Conservation (phyloP, 1,140 invertebrate species). For the Leguminivora glycinivorella region DNA sequence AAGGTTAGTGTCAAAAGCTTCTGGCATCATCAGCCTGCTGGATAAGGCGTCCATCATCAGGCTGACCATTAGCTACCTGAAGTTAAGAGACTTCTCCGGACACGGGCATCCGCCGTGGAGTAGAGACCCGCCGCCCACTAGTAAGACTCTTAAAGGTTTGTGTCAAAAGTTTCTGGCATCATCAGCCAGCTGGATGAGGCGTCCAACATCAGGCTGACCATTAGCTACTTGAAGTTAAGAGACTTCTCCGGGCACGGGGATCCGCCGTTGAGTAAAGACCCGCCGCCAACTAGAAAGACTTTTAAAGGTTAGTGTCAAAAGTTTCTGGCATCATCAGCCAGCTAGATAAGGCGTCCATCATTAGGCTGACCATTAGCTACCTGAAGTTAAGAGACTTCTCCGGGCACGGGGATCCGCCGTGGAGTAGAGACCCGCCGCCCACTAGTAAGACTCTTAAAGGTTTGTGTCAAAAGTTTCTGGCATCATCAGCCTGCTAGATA, state of each 20-base stretch:
- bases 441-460: slow-evolving; percentile 92
- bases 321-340: slow-evolving; percentile 98
- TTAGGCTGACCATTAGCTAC: slow-evolving; percentile 98
- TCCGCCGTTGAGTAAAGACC: slow-evolving; percentile 94
- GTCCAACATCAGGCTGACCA: slow-evolving; percentile 98
- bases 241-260: slow-evolving; percentile 97
- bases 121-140: slow-evolving; percentile 85
- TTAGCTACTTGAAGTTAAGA: slow-evolving; percentile 96
- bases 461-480: too few relatives aligned
- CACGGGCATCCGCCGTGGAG: slow-evolving; percentile 98
- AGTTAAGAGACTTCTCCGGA: slow-evolving; percentile 95
- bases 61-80: slow-evolving; percentile 98
- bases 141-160: too few relatives aligned
- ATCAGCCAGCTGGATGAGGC: slow-evolving; percentile 99
- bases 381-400: slow-evolving; percentile 97
- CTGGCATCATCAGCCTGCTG: slow-evolving; percentile 97
- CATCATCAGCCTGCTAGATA: slow-evolving; percentile 98
- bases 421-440: slow-evolving; percentile 88
- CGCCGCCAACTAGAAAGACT: slow-evolving; percentile 86
- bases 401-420: slow-evolving; percentile 95
- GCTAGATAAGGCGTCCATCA: slow-evolving; percentile 99
- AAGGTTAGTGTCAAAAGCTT: too few relatives aligned
- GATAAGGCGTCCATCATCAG: slow-evolving; percentile 99
- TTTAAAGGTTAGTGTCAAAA: too few relatives aligned
- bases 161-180: too few relatives aligned